These are phyloP conservation scores for Leucopsar rothschildi DNA, from an alignment of 2,113 vertebrate genomes.

Conservation along the genomic window DNA sequence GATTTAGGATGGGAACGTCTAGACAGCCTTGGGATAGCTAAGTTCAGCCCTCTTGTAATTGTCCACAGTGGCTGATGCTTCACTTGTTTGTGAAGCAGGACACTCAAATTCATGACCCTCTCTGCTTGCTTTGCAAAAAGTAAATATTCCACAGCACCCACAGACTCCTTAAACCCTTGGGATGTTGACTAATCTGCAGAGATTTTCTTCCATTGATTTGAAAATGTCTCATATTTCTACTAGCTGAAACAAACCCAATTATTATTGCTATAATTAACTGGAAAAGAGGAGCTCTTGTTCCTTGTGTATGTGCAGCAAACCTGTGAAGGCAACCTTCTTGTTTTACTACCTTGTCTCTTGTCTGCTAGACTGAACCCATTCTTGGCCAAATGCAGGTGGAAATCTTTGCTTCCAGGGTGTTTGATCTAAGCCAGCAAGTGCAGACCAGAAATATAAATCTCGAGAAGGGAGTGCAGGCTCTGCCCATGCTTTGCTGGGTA, in stretches of 20 bases:
- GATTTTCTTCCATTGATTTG: not conserved
- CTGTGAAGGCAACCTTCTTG: not conserved
- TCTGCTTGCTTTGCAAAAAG: not conserved
- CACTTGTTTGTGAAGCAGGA: not conserved
- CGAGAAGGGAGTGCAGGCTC: fast-evolving
- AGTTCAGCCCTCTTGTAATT: not conserved
- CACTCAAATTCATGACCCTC: not conserved
- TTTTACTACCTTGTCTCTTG: not conserved
- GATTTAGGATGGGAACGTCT: not conserved
- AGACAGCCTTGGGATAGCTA: not conserved
- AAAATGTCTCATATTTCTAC: not conserved
- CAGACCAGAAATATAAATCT: not conserved
- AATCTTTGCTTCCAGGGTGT: not conserved
- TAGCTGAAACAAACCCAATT: not conserved
- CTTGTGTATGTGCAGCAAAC: not conserved
- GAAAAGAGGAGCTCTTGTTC: not conserved
- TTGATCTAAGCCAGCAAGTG: not conserved
- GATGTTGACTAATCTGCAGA: not conserved
- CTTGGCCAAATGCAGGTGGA: not conserved
- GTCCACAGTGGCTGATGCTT: not conserved
- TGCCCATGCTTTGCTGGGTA: not conserved
- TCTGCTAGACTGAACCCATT: not conserved
- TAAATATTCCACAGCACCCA: not conserved
- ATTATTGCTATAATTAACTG: not conserved
- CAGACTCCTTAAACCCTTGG: not conserved